A percentile compares a stretch with the other conserved stretches of the same genome.
These are phyloP conservation scores for Trimorus sp. DNA, from an alignment of 2,888 invertebrate species.

Conservation along the genomic window DNA sequence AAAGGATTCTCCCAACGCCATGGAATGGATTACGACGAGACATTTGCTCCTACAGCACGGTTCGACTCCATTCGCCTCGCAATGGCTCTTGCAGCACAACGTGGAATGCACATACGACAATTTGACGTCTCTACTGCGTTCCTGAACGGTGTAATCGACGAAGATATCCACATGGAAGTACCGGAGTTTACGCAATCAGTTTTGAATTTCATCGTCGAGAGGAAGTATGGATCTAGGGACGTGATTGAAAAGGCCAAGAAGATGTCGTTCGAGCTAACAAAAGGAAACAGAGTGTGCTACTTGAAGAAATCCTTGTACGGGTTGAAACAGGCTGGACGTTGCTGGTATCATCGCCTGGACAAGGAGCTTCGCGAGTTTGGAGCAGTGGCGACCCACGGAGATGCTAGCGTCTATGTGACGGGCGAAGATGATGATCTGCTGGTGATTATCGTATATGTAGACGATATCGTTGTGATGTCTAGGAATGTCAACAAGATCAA, in stretches of 20 bases:
- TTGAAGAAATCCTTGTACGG: slow-evolving; percentile 46
- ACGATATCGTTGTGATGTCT: slow-evolving; percentile 33
- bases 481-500: slow-evolving; percentile 30
- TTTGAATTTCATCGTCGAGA: slow-evolving; percentile 17
- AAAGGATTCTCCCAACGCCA: background rate
- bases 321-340: slow-evolving; percentile 37
- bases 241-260: slow-evolving; percentile 1
- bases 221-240: background rate
- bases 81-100: slow-evolving; percentile 6
- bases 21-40: background rate
- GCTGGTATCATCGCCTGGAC: slow-evolving; percentile 30
- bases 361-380: slow-evolving; percentile 9
- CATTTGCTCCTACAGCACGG: background rate
- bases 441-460: slow-evolving; percentile 35
- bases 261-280: background rate
- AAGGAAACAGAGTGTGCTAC: slow-evolving; percentile 23
- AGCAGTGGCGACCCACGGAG: background rate
- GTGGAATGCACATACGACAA: slow-evolving; percentile 10
- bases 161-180: slow-evolving; percentile 5
- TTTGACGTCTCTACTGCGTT: slow-evolving; percentile 13
- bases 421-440: background rate
- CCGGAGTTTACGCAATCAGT: background rate
- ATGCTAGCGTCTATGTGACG: slow-evolving; percentile 42
- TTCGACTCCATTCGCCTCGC: background rate
- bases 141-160: slow-evolving; percentile 20